Evolutionary conservation across 2,888 invertebrate genomes (phyloP).

Genomic region (Carabus problematicus): DNA sequence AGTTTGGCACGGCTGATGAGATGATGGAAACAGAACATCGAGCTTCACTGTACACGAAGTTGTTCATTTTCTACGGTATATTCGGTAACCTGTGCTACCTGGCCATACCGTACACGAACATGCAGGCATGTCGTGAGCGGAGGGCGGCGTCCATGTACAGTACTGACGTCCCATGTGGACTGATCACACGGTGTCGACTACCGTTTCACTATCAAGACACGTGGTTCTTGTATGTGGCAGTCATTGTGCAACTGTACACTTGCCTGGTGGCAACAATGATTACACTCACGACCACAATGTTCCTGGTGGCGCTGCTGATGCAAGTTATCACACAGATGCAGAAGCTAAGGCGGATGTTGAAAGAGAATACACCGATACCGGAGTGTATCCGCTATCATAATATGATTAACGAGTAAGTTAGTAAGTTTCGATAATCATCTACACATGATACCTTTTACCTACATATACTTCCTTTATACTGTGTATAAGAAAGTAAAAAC

Average conservation of each 20-base stretch:
- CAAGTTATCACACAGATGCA: constrained; percentile 35
- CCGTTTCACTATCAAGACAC: constrained; percentile 34
- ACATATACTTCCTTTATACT: no score
- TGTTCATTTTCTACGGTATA: constrained; percentile 29
- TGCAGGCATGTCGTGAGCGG: constrained; percentile 22
- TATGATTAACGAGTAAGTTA: constrained; percentile 36
- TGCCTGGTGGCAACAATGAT: constrained; percentile 20
- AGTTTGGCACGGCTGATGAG: constrained; percentile 16
- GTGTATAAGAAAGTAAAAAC: not conserved
- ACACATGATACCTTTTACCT: no score
- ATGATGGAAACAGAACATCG: constrained; percentile 33
- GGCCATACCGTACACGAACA: constrained; percentile 28
- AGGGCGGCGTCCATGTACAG: constrained; percentile 22
- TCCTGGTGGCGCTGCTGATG: constrained; percentile 32
- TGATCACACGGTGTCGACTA: constrained; percentile 31
- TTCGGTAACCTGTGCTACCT: constrained; percentile 28
- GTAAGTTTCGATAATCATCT: no score
- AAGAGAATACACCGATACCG: not conserved
- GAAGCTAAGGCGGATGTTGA: constrained; percentile 17
- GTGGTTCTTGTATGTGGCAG: constrained; percentile 18
- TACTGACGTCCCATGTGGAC: constrained; percentile 29
- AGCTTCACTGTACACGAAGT: constrained; percentile 23
- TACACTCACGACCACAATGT: constrained; percentile 32
- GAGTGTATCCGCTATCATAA: constrained; percentile 27
- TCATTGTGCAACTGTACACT: constrained; percentile 20